Evolutionary conservation across 2,888 invertebrate species (phyloP), one percentile per base, ranked within the genome.

Genomic region (Sphaerophoria taeniata): DNA sequence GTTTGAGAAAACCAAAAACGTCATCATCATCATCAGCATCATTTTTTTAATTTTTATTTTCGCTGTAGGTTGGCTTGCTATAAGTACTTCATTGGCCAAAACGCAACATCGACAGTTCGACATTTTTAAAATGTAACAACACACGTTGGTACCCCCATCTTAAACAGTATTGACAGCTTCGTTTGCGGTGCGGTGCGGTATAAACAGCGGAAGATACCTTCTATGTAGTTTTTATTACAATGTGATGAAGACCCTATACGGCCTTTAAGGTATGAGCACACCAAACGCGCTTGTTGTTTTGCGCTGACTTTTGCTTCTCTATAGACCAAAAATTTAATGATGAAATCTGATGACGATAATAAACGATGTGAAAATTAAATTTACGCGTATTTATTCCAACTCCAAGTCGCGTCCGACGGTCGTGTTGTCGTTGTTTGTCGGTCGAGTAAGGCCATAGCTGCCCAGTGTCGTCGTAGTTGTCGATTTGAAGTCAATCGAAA

Each of bases 341-440:
- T 80, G 80, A 84, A 84, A 84, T 84, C 84, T 71, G 84, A 80
- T 80, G 84, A 75, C 84, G 75, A 80, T 84, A 84, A 84, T 80
- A 80, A 80, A 84, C 61, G 84, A 84, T 84, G 84, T 80, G 84
- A 84, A 80, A 84, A 84, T 84, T 84, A 69, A 84, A 84, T 84
- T 84, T 80, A 80, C 84, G 72, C 80, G 69, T 69, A 84, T 60
- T 60, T n/a, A 6, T 55, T 2, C 70, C 24, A 24, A 24, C 24
- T 24, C 45, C 36, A 43, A 16, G 31, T 16, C 6, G 39, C 16
- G 34, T 47, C 4, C 56, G 11, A 4, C 33, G 11, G 7, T 24
- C 58, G 39, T 49, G 11, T 9, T 12, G 9, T 9, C 39, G 24
- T 24, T 24, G 24, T 24, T 2, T 24, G 24, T 24, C 24, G 24